Evolutionary conservation across 2,113 vertebrate species (phyloP).

Genomic region (Malurus cyaneus): DNA sequence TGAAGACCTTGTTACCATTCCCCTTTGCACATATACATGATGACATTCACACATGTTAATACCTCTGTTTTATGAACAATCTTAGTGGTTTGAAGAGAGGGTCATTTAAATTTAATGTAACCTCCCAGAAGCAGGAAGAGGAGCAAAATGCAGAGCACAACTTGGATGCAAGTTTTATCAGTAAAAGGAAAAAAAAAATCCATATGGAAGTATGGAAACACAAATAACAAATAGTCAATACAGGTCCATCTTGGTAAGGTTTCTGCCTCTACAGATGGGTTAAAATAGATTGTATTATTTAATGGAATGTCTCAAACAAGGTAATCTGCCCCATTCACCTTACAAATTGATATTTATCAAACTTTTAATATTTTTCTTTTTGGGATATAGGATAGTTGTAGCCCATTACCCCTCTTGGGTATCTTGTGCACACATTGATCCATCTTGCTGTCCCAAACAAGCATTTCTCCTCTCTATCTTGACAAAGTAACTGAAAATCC

Average conservation of each 20-base stretch:
- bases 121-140: not conserved
- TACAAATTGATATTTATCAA: not conserved
- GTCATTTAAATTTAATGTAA: not conserved
- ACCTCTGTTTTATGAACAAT: not conserved
- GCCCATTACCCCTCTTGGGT: not conserved
- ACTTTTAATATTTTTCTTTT: not conserved
- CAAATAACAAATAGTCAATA: not conserved
- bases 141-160: not conserved
- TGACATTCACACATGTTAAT: too few relatives aligned
- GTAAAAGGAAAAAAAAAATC: not conserved
- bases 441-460: not conserved
- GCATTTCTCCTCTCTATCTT: not conserved
- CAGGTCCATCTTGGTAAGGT: not conserved
- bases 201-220: not conserved
- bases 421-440: not conserved
- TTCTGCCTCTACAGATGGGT: not conserved
- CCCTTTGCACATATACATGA: not conserved
- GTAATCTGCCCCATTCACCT: not conserved
- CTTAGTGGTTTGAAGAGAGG: not conserved
- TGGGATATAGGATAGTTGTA: not conserved
- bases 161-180: not conserved
- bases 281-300: not conserved
- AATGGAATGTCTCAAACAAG: not conserved
- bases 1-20: fast-evolving
- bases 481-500: not conserved